These are phyloP conservation scores for Penaeus chinensis DNA, from an alignment of 1,140 invertebrate genomes.

Conservation along the genomic window DNA sequence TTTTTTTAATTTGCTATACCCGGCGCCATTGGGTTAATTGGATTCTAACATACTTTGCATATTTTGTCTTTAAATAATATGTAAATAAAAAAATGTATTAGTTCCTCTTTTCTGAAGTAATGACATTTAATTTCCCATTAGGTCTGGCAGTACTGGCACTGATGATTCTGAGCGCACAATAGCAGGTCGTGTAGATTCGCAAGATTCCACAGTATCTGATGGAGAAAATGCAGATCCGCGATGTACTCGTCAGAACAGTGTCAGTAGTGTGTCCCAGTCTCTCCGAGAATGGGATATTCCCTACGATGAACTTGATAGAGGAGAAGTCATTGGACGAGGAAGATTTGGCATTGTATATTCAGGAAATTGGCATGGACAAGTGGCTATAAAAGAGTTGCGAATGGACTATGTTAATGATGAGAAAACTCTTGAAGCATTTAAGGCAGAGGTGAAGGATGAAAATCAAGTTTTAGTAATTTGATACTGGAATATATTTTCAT, in stretches of 20 bases:
- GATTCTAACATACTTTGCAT: too few relatives aligned
- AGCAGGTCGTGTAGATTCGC: slow-evolving; percentile 80
- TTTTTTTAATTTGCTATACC: too few relatives aligned
- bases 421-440: slow-evolving; percentile 93
- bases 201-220: slow-evolving; percentile 85
- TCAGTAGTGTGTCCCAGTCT: slow-evolving; percentile 74
- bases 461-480: slow-evolving; percentile 39
- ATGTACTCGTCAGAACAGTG: slow-evolving; percentile 91
- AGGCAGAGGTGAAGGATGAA: slow-evolving; percentile 79
- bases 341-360: slow-evolving; percentile 95
- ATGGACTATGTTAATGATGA: slow-evolving; percentile 93
- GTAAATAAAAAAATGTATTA: not conserved
- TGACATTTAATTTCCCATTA: slow-evolving; percentile 1
- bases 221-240: slow-evolving; percentile 71
- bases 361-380: slow-evolving; percentile 97
- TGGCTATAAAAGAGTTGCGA: slow-evolving; percentile 97
- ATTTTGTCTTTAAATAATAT: too few relatives aligned
- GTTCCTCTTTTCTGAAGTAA: not conserved
- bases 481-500: not conserved
- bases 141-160: slow-evolving; percentile 62
- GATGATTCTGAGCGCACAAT: slow-evolving; percentile 87
- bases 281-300: slow-evolving; percentile 98
- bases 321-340: slow-evolving; percentile 89
- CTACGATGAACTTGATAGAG: slow-evolving; percentile 89
- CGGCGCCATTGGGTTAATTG: too few relatives aligned